Evolutionary conservation across 1,140 invertebrate species (phyloP), one percentile per base, ranked within the genome.

Genomic region (Trichomalopsis sarcophagae): DNA sequence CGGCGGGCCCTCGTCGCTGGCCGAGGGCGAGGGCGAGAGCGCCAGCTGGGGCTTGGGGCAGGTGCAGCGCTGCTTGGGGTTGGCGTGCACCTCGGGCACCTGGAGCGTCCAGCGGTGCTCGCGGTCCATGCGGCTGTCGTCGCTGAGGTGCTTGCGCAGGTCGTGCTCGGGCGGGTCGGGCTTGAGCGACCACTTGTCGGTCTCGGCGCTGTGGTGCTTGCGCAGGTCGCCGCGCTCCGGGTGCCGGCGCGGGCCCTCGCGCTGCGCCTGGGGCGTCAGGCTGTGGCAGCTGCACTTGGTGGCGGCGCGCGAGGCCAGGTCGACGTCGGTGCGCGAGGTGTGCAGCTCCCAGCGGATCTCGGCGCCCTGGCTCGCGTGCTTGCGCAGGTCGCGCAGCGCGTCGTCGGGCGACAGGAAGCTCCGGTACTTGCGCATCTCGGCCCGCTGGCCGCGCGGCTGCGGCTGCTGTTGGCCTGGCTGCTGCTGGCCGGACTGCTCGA

Each of bases 291-390:
- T 90, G 88, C 91, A 92, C 68, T 71, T 71, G 55, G 55, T 62
- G 55, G 81, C 89, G 91, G 88, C 86, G 11, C 87, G 89, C 7
- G 86, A 87, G 5, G 88, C 88, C 47, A 92, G 85, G 69, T 92
- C 91, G 13, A 93, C 81, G 66, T 93, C 92, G n/a, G 92, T 92
- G 62, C 86, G 91, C 13, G 92, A 92, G 5, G 91, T 90, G 82
- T 92, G 92, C 0, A 93, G 86, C 30, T 90, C 92, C 92, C 92
- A 93, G 3, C 91, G 90, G 36, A 92, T 93, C 81, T 93, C 92
- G 5, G 92, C 91, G 3, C 89, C 90, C 9, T 89, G 90, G 69
- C 88, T 88, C n/a, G 88, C 88, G 73, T 90, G 86, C 40, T 87
- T 91, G 62, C 89, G 90, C 6, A 92, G 81, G 66, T 92, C 89